phyloP scores from a whole-genome alignment of 2,797 vertebrate species.

The Argyrosomus regius region DNA sequence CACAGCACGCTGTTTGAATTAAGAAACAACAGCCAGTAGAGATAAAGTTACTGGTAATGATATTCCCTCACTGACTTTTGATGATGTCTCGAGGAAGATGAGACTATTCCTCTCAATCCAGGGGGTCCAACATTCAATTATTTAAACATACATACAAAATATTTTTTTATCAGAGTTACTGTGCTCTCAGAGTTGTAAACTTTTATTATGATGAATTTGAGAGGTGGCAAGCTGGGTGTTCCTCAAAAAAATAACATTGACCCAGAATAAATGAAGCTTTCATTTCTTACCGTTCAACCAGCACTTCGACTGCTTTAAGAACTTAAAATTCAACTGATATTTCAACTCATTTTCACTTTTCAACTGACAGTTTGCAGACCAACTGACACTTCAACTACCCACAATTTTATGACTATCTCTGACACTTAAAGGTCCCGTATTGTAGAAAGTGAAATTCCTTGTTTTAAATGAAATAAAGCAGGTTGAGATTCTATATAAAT shows the following conservation, averaged over 20 bases:
- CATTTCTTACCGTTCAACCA: background rate
- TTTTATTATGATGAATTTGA: background rate
- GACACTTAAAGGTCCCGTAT: no score
- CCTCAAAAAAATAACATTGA: background rate
- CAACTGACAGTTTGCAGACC: no score
- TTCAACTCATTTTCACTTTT: no score
- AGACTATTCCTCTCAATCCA: background rate
- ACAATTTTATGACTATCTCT: no score
- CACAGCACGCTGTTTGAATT: conserved; percentile 68
- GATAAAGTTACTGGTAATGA: conserved; percentile 72
- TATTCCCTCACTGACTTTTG: conserved; percentile 39
- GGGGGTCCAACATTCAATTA: conserved; percentile 18
- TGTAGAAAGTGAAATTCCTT: no score
- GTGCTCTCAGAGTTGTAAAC: background rate
- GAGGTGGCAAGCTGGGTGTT: background rate
- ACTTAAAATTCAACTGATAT: no score
- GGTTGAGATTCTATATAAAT: no score
- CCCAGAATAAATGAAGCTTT: background rate
- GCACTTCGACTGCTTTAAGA: background rate
- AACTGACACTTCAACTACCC: no score
- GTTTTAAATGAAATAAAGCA: no score
- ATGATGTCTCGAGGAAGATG: conserved; percentile 4
- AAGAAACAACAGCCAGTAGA: conserved; percentile 56
- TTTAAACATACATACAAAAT: background rate
- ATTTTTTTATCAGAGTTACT: no score